Base-by-base conservation (phyloP, 64 coral and sea anemone genomes). In the Orbicella faveolata region DNA sequence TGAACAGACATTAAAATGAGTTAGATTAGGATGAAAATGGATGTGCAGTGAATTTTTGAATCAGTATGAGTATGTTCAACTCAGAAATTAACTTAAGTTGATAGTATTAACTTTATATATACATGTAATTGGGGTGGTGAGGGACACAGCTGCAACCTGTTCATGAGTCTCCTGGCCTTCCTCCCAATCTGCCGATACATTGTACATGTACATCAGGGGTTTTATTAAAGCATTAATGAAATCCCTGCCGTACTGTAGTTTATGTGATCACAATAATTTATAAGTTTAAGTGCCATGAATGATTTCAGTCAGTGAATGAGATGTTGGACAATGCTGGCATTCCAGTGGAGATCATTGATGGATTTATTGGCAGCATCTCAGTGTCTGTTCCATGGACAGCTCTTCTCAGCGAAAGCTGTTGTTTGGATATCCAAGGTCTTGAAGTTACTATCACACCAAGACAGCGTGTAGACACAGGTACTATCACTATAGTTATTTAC, bases 321-420 rank as follows among this genome's bases (percentile, higher is more conserved):
- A 96, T 99, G 94, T 86, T 99, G 2, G 97, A 99, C 48, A 95
- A 92, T 84, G 84, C 87, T 54, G 92, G 88, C 15, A 81, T 94
- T 17, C 97, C 97, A 72, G 77, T 99, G n/a, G 97, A 99, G 89
- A 90, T 99, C 53, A 90, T 96, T 9, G 94, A 99, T 90, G 97
- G 97, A 3, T 99, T 91, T 51, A 99, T 99, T 83, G 79, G 90
- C 8, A 99, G 82, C 37, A 99, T 99, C 64, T 89, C 94, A 16
- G 91, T 99, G 2, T 95, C 94, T 61, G 97, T 99, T 3, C 97
- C 97, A 21, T 99, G 97, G 97, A 95, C 91, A 61, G 94, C 97
- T 52, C 89, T 99, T 20, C 84, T 99, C 30, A 95, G 93, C 69
- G 97, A 99, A 59, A 99, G 93, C 74, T 99, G 97, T 30, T 88